phyloP scores from a whole-genome alignment of 2,797 vertebrate genomes.

The Iguana delicatissima region DNA sequence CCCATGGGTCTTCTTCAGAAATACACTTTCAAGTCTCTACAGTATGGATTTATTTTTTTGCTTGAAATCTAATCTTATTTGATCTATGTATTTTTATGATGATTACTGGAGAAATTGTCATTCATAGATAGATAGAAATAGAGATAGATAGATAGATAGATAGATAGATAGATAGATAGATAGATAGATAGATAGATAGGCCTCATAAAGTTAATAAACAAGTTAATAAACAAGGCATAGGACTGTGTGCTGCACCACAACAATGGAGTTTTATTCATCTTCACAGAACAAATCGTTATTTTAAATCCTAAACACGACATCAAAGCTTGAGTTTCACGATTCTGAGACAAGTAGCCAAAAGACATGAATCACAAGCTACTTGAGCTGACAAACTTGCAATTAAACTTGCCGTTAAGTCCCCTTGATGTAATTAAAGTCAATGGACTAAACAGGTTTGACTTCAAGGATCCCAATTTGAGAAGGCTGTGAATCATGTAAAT shows the following conservation, averaged over 20 bases:
- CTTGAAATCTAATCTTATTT: neutral
- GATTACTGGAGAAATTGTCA: too few relatives aligned
- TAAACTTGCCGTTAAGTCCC: slow-evolving; percentile 4
- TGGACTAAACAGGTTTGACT: neutral
- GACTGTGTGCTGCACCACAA: neutral
- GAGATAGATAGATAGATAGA: too few relatives aligned
- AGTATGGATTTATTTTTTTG: neutral
- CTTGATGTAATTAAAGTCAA: slow-evolving; percentile 8
- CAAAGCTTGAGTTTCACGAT: slow-evolving; percentile 4
- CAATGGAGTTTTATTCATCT: neutral
- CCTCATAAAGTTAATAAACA: too few relatives aligned
- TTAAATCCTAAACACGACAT: neutral
- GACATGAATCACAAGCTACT: slow-evolving; percentile 7
- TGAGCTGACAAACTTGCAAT: slow-evolving; percentile 14
- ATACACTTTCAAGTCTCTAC: neutral
- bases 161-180: too few relatives aligned
- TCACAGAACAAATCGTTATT: slow-evolving; percentile 5
- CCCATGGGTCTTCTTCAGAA: neutral
- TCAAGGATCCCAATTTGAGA: neutral
- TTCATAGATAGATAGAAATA: too few relatives aligned
- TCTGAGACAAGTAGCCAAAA: neutral
- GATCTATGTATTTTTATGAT: neutral
- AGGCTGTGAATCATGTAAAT: neutral
- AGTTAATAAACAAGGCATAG: neutral
- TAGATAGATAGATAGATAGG: too few relatives aligned